Base-by-base conservation (phyloP, 1,140 invertebrate species). In the Luehdorfia chinensis region DNA sequence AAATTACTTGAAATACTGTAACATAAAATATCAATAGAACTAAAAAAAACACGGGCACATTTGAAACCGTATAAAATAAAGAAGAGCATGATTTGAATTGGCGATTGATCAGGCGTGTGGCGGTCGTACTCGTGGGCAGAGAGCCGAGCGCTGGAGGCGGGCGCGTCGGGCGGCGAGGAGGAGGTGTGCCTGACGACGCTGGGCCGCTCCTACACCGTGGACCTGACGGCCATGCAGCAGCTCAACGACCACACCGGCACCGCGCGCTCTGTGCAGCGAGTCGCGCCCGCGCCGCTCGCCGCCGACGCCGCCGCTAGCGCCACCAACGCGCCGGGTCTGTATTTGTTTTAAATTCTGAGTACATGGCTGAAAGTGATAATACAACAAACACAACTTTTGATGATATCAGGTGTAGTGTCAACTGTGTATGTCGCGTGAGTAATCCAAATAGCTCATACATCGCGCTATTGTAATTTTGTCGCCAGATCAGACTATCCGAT, bases 231-330 rank as follows among this genome's bases (percentile, higher is more conserved):
- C 59, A 97, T 98, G 95, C 97, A 98, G 84, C 97, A 99, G 90
- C 97, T 98, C 55, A 98, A 98, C 84, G 97, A 99, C 87, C 97
- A 98, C 80, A 96, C 96, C 3, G 97, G 97, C 46, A 98, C 96
- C 32, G 93, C 96, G 6, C 87, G 97, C 32, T 93, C 95, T 44
- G 95, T 99, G 62, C 96, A 97, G 78, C 91, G 97, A 21, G 51
- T 89, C 50, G 50, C 78, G 52, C 70, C 75, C 13, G 57, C 68
- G 46, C 64, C 75, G 27, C 39, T 50, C 11, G 56, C 71, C 47
- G 41, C 65, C 11, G 66, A 66, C 50, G 46, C 59, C 30, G 48
- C 56, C 9, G 23, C 62, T 12, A 32, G 36, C 25, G 31, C 63
- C 39, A 54, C 59, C 15, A n/a, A n/a, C n/a, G 53, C 61, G 21